Conservation (phyloP, 2,888 invertebrate species). For the Drosophila leonis region DNA sequence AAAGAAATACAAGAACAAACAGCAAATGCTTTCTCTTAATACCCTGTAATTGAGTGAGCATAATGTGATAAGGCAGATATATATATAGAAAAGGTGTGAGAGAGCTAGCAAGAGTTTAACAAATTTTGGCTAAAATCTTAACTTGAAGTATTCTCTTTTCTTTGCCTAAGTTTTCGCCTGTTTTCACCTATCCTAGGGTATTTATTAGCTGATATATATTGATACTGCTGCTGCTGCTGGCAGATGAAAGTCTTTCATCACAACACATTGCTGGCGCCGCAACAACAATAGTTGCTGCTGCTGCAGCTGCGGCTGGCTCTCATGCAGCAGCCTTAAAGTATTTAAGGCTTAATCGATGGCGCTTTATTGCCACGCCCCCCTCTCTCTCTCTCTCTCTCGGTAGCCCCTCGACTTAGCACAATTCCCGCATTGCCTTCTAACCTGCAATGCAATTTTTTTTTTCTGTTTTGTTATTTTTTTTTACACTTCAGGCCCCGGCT, state of each 20-base stretch:
- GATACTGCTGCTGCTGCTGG: neutral
- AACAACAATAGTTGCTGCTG: constrained; percentile 9
- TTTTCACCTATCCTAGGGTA: constrained; percentile 5
- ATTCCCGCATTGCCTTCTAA: constrained; percentile 49
- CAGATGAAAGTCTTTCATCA: constrained; percentile 51
- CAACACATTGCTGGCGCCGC: constrained; percentile 24
- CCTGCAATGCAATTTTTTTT: constrained; percentile 44
- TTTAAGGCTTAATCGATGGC: constrained; percentile 76
- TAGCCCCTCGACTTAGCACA: constrained; percentile 25
- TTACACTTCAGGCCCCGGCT: constrained; percentile 60
- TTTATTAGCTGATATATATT: constrained; percentile 1
- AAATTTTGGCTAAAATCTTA: neutral
- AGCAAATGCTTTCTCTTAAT: constrained; percentile 25
- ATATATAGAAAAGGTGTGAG: neutral
- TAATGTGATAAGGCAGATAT: too few species aligned
- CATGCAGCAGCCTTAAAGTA: constrained; percentile 50
- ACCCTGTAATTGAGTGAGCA: constrained; percentile 21
- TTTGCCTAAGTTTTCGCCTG: neutral
- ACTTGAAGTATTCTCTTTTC: neutral
- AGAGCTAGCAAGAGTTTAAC: neutral
- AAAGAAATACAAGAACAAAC: constrained; percentile 2
- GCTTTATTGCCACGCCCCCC: constrained; percentile 48
- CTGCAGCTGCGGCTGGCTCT: constrained; percentile 7
- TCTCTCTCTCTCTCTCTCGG: neutral
- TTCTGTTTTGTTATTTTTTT: constrained; percentile 24